A percentile compares a stretch with the other conserved stretches of the same genome.
Conservation (phyloP, 2,888 invertebrate genomes). For the Bhutanitis thaidina region DNA sequence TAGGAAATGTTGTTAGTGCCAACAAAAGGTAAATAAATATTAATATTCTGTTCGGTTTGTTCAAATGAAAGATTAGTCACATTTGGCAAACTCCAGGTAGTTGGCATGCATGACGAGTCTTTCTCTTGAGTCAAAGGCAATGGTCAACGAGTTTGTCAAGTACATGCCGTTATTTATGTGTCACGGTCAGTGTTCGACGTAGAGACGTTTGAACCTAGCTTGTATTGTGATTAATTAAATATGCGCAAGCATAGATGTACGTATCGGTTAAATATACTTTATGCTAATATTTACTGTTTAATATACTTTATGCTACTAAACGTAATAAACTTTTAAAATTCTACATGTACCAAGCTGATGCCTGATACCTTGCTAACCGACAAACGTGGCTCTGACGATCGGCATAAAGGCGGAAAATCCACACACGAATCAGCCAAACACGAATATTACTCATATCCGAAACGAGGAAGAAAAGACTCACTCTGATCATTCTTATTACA, state of each 20-base stretch:
- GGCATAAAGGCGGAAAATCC: too few species aligned
- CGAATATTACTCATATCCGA: too few species aligned
- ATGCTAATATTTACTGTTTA: too few species aligned
- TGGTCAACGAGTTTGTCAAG: constrained; percentile 44
- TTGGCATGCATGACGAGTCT: constrained; percentile 43
- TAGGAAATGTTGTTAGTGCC: constrained; percentile 9
- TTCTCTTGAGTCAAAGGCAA: constrained; percentile 39
- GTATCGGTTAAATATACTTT: too few species aligned
- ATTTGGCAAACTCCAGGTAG: constrained; percentile 31
- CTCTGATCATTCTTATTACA: too few species aligned
- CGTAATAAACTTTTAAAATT: too few species aligned
- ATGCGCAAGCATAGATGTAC: neutral
- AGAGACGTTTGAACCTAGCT: constrained; percentile 27
- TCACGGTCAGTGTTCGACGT: constrained; percentile 36
- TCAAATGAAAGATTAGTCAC: constrained; percentile 47
- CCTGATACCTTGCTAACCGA: too few species aligned
- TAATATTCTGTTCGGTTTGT: constrained; percentile 26
- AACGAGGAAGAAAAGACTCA: too few species aligned
- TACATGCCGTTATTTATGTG: constrained; percentile 46
- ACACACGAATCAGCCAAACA: too few species aligned
- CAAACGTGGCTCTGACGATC: too few species aligned
- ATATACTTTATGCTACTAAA: too few species aligned
- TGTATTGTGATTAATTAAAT: neutral
- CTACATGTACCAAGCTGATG: too few species aligned
- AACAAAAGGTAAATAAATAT: constrained; percentile 18